Evolutionary conservation across 2,888 invertebrate genomes (phyloP).

Genomic region (Strigamia crassipes): DNA sequence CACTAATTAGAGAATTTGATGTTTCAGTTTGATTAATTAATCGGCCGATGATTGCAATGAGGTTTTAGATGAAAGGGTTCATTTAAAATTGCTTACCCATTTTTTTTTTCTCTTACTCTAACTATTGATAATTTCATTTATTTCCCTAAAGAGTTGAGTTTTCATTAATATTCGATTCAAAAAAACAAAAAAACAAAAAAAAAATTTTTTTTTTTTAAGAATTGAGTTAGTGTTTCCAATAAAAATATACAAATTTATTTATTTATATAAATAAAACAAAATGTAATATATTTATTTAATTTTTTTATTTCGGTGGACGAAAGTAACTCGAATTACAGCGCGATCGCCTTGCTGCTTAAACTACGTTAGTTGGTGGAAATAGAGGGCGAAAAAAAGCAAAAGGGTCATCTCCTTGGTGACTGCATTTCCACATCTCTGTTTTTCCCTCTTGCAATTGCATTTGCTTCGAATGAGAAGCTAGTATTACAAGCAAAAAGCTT

Average conservation of each 20-base stretch:
- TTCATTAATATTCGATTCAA: no score
- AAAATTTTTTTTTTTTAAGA: no score
- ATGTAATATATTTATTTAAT: no score
- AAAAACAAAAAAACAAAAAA: no score
- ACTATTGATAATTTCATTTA: no score
- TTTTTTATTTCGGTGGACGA: neutral
- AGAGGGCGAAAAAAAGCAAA: neutral
- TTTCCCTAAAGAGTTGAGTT: no score
- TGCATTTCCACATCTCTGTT: neutral
- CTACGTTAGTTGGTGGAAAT: neutral
- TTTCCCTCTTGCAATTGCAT: neutral
- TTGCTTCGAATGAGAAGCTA: constrained; percentile 1
- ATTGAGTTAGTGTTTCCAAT: no score
- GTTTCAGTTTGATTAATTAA: neutral
- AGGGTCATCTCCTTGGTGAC: constrained; percentile 32
- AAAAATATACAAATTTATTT: no score
- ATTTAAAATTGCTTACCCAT: neutral
- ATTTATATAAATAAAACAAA: no score
- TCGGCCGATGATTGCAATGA: neutral
- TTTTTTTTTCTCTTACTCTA: neutral
- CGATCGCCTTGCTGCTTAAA: constrained; percentile 1
- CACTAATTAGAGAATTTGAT: neutral
- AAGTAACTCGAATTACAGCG: neutral
- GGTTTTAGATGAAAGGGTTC: neutral
- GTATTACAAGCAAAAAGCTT: neutral